Base-by-base conservation (phyloP, 2,113 vertebrate species). In the Macroglossus sobrinus region DNA sequence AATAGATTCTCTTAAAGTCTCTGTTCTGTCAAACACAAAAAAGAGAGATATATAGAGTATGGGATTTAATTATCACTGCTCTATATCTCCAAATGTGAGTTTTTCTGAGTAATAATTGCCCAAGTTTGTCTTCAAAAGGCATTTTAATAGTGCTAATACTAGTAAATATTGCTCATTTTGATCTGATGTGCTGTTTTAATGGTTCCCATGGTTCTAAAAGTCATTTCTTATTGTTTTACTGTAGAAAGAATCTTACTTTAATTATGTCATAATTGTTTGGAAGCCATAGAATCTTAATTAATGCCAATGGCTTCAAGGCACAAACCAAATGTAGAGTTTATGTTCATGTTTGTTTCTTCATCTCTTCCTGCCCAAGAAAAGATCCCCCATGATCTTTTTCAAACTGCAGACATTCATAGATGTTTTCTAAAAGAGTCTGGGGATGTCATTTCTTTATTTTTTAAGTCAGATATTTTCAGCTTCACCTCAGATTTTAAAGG, bases 241-340 rank as follows among this genome's bases (percentile, higher is more conserved):
- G 97, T 98, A 98, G 98, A 95, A 98, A 98, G 98, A 98, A 98
- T 98, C 98, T 98, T 97, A 97, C 98, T 98, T 98, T 99, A 99
- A 99, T 99, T 98, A 98, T 99, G 98, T 98, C 98, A 98, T 99
- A 99, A 99, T 98, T 98, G 98, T 99, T 99, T 98, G 98, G 98
- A 98, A 98, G 98, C 98, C 97, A 98, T 98, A 98, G 98, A 99
- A 98, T 99, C 98, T 98, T 98, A 99, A 99, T 99, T 99, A 98
- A 98, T 98, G 98, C 96, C 98, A 98, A 91, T 98, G 97, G 98
- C 98, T 98, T 98, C 95, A 96, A 98, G 98, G 98, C 98, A 98
- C 93, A 98, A 87, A 97, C 97, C 97, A 97, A 98, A 98, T 76
- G 5, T 87, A 97, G 96, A 96, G 96, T 98, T 98, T 97, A 98